Evolutionary conservation across 2,113 vertebrate genomes (phyloP), one percentile per base, ranked within the genome.

Genomic region (Brachyistius frenatus): DNA sequence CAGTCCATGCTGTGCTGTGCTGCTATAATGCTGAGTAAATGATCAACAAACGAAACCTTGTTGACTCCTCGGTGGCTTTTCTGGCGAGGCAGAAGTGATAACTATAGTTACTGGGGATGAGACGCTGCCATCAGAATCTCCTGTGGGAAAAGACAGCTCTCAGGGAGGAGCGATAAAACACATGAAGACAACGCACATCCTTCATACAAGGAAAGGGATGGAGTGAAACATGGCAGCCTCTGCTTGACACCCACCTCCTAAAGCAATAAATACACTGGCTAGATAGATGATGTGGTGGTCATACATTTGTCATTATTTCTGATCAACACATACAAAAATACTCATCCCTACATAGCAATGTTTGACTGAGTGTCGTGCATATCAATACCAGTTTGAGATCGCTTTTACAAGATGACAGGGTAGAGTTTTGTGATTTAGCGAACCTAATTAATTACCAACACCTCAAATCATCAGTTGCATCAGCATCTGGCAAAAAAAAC

Each of bases 31-130:
- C 74, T 80, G 78, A 85, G 84, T 73, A 87, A 80, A 89, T 76
- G 31, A 87, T 85, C 70, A 93, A 93, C 90, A 89, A 93, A 88
- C 79, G 93, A 92, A 95, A 97, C 95, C 95, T 97, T 96, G 95
- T 94, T 88, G 91, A 85, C 89, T 77, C 78, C 88, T 90, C 78
- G 92, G 93, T 61, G 93, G 94, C 75, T 95, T 96, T 95, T 96
- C 86, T 90, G 95, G 93, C 82, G 93, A 95, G 88, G 94, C 90
- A 88, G 91, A 88, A 78, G 88, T 91, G 79, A 94, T 89, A 93
- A 93, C 87, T 92, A 95, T 94, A 93, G 94, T 84, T 94, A 96
- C 37, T 76, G 93, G 92, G 85, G 93, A 93, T 52, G 86, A 92
- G 83, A 85, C 46, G 86, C 91, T 7, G 89, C 67, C 80, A 84